Base-by-base conservation (phyloP, 1,140 invertebrate genomes). In the Musca domestica region DNA sequence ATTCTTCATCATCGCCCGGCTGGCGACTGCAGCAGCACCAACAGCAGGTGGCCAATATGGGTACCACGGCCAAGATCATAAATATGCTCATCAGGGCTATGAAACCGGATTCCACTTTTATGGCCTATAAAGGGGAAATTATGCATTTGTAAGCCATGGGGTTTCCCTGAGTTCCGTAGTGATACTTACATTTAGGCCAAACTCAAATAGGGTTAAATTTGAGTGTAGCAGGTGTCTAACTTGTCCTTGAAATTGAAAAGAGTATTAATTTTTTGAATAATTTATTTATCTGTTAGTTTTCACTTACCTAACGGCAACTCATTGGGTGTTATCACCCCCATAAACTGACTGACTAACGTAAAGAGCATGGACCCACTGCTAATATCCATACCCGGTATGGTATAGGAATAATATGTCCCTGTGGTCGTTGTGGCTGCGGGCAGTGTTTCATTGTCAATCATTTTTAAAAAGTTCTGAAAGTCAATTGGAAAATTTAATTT, bases 301-400 rank as follows among this genome's bases (percentile, higher is more conserved):
- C 20, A 77, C 76, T 84, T 81, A 87, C 86, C 85, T 34, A 83
- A 71, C 49, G 86, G 84, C 71, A 87, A 76, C 69, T 87, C 84
- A 67, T 85, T 80, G 27, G 86, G 86, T 73, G 86, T 86, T 70
- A 87, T 79, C 71, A 84, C 74, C n/a, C 81, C 83, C 67, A 87
- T 74, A 72, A 87, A 85, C 64, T 73, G 72, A 72, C 85, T 80
- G 48, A 87, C 76, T 72, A 86, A 87, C 67, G 84, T 83, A 71
- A 87, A 87, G 63, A 83, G 69, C 72, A 86, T 85, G 69, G 83
- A 72, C 66, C 85, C 84, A 41, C 84, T 82, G 54, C 84, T 82
- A 52, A 86, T 77, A 70, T 85, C 82, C 70, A 86, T 75, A 67
- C 80, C 83, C 46, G 82, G 74, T 82, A 86, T 85, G 74, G 79